Conservation (phyloP, 2,797 vertebrate genomes). For the Sebastes steindachneri region DNA sequence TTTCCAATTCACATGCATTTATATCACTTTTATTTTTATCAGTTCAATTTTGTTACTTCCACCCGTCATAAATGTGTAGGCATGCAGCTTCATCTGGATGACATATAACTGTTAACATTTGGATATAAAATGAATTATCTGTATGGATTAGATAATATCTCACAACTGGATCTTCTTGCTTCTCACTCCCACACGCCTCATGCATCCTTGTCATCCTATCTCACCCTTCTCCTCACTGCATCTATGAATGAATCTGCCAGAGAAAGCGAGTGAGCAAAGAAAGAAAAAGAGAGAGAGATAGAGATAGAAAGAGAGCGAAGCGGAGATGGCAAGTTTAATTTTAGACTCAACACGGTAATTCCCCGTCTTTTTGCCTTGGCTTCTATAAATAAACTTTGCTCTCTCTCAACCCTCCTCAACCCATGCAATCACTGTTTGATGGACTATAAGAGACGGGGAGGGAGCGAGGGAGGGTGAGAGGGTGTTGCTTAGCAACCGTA, state of each 20-base stretch:
- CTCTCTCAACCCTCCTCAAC: neutral
- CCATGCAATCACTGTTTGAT: conserved; percentile 46
- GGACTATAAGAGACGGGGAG: conserved; percentile 11
- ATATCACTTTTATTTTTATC: neutral
- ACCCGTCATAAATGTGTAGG: neutral
- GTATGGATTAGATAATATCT: neutral
- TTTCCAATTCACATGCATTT: neutral
- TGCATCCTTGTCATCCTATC: conserved; percentile 19
- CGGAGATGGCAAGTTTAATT: conserved; percentile 60
- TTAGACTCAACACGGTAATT: conserved; percentile 69
- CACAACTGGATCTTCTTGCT: neutral
- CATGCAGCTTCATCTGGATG: neutral
- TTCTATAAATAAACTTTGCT: conserved; percentile 78
- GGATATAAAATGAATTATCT: neutral
- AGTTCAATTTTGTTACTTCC: neutral
- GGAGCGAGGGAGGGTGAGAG: conserved; percentile 8
- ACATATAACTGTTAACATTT: neutral
- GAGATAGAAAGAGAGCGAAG: neutral
- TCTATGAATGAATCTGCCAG: conserved; percentile 67
- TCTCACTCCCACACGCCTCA: conserved; percentile 5
- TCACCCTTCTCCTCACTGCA: conserved; percentile 15
- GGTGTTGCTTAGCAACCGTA: conserved; percentile 76
- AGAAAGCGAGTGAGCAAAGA: neutral
- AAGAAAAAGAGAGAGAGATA: neutral
- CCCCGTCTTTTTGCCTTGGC: conserved; percentile 43